These are phyloP conservation scores for Sebastes steindachneri DNA, from an alignment of 2,797 vertebrate genomes.

Conservation along the genomic window DNA sequence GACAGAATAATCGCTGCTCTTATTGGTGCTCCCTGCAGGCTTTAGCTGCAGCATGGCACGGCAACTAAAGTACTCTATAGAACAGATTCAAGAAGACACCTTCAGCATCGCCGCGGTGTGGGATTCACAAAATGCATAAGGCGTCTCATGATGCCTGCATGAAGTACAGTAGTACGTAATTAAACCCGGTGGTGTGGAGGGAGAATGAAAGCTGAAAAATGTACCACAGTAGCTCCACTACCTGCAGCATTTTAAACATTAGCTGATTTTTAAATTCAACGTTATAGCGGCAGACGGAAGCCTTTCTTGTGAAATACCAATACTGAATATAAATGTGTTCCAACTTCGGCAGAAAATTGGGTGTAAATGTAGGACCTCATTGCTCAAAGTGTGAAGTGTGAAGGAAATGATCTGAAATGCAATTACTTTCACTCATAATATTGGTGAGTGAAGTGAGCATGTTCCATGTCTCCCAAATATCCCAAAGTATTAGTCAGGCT, in stretches of 20 bases:
- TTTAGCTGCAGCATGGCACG: conserved; percentile 1
- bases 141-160: neutral
- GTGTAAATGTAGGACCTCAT: neutral
- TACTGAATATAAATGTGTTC: neutral
- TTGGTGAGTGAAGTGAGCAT: neutral
- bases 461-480: neutral
- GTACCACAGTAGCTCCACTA: neutral
- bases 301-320: neutral
- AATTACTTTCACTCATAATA: neutral
- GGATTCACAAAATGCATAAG: conserved; percentile 3
- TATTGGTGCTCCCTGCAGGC: conserved; percentile 15
- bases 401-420: neutral
- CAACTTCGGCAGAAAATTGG: neutral
- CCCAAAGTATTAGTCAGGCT: neutral
- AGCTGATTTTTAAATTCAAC: neutral
- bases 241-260: neutral
- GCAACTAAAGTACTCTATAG: neutral
- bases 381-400: neutral
- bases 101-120: conserved; percentile 4
- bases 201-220: neutral
- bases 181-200: neutral
- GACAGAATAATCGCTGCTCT: conserved; percentile 11
- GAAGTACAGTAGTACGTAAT: neutral
- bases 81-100: neutral
- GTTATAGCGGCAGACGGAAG: neutral